phyloP scores from a whole-genome alignment of 2,797 vertebrate species.

The Thaleichthys pacificus region DNA sequence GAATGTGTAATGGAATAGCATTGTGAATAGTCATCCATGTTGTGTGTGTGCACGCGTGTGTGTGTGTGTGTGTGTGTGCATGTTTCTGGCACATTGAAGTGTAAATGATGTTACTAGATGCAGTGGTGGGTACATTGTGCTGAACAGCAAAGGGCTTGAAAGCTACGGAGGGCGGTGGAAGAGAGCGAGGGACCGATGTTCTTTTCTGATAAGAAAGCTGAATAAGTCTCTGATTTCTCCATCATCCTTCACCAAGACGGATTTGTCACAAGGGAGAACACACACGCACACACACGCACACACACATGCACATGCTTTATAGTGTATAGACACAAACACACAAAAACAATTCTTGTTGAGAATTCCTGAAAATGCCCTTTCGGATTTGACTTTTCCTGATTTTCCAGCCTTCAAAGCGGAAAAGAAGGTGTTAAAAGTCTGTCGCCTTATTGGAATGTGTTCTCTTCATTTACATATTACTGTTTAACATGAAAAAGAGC shows the following conservation, averaged over 20 bases:
- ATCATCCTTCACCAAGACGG: neutral
- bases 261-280: neutral
- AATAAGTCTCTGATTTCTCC: neutral
- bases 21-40: neutral
- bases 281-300: constrained; percentile 12
- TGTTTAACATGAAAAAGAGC: neutral
- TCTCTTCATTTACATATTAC: neutral
- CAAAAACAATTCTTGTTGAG: neutral
- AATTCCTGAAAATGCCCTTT: neutral
- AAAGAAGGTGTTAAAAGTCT: neutral
- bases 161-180: no score
- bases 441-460: neutral
- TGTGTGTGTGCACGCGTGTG: constrained; percentile 26
- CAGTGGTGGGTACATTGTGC: neutral
- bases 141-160: no score
- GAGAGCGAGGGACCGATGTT: neutral
- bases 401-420: neutral
- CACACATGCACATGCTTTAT: neutral
- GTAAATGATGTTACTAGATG: constrained; percentile 27
- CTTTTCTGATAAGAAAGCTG: neutral
- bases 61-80: constrained; percentile 19
- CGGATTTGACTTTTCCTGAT: no score
- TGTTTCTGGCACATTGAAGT: neutral
- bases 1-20: no score
- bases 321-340: neutral